phyloP scores from a whole-genome alignment of 2,113 vertebrate genomes.

The Oncorhynchus keta region DNA sequence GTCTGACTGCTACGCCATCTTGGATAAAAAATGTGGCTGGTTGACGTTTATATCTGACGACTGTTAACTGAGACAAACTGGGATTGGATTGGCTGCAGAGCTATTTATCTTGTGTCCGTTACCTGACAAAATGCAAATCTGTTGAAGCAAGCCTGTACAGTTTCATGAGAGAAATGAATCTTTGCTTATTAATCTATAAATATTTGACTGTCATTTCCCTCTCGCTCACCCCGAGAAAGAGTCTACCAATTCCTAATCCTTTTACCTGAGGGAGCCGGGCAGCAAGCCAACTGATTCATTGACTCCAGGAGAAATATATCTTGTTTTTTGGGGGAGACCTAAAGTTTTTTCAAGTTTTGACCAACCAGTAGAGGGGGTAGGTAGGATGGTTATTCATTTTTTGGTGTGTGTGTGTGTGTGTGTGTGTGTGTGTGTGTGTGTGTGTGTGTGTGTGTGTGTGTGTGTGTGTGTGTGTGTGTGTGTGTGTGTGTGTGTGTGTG shows the following conservation, averaged over 20 bases:
- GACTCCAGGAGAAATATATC: conserved; percentile 64
- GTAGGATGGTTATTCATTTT: not conserved
- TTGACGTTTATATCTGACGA: conserved; percentile 62
- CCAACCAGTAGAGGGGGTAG: conserved; percentile 42
- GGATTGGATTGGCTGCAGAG: conserved; percentile 42
- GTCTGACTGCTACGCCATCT: too few relatives aligned
- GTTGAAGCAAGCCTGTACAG: conserved; percentile 49
- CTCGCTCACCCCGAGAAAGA: conserved; percentile 52
- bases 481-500: conserved; percentile 36
- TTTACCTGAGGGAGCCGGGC: conserved; percentile 69
- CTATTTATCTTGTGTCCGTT: conserved; percentile 52
- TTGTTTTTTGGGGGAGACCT: conserved; percentile 71
- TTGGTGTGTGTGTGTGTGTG: conserved; percentile 20
- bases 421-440: not conserved
- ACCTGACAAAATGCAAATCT: conserved; percentile 41
- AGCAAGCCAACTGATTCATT: conserved; percentile 71
- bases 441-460: conserved; percentile 21
- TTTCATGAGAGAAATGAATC: conserved; percentile 64
- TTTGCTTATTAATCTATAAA: conserved; percentile 63
- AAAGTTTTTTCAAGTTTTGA: conserved; percentile 65
- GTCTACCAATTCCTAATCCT: conserved; percentile 62
- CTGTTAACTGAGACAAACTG: conserved; percentile 52
- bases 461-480: not conserved
- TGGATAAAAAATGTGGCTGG: conserved; percentile 14
- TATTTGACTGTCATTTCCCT: conserved; percentile 68